A percentile compares a stretch with the other conserved stretches of the same genome.
phyloP scores from a whole-genome alignment of 2,797 vertebrate species.

The Enteromius afrohamiltoni region DNA sequence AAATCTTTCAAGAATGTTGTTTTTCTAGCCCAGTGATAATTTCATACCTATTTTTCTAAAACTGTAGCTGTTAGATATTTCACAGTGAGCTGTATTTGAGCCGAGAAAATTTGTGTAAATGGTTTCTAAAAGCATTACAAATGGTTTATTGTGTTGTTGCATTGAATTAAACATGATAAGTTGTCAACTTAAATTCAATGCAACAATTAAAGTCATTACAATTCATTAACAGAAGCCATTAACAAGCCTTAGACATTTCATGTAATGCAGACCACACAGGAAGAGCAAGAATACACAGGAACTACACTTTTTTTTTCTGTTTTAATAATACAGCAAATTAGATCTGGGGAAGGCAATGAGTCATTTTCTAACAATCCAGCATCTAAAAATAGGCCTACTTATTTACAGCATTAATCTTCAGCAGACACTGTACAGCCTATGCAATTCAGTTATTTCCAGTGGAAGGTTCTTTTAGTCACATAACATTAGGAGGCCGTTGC shows the following conservation, averaged over 20 bases:
- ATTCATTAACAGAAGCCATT: background rate
- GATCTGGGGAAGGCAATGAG: slow-evolving; percentile 60
- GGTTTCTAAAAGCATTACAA: background rate
- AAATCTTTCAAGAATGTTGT: slow-evolving; percentile 11
- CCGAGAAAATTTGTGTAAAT: background rate
- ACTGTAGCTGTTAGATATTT: background rate
- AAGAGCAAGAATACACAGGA: slow-evolving; percentile 36
- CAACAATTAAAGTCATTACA: background rate
- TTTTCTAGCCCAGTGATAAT: background rate
- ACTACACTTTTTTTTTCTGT: slow-evolving; percentile 44
- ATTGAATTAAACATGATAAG: background rate
- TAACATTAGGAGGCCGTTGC: slow-evolving; percentile 73
- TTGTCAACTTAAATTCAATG: background rate
- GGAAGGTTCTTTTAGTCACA: slow-evolving; percentile 78
- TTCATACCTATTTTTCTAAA: background rate
- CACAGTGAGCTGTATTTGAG: background rate
- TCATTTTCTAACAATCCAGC: slow-evolving; percentile 67
- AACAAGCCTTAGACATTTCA: background rate
- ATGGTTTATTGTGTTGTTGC: background rate
- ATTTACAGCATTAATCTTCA: slow-evolving; percentile 79
- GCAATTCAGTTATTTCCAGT: slow-evolving; percentile 77
- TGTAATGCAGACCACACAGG: slow-evolving; percentile 11
- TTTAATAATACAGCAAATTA: slow-evolving; percentile 63
- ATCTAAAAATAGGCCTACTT: slow-evolving; percentile 77
- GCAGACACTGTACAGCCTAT: slow-evolving; percentile 69